phyloP scores from a whole-genome alignment of 2,888 invertebrate genomes.

The Callimorpha dominula region DNA sequence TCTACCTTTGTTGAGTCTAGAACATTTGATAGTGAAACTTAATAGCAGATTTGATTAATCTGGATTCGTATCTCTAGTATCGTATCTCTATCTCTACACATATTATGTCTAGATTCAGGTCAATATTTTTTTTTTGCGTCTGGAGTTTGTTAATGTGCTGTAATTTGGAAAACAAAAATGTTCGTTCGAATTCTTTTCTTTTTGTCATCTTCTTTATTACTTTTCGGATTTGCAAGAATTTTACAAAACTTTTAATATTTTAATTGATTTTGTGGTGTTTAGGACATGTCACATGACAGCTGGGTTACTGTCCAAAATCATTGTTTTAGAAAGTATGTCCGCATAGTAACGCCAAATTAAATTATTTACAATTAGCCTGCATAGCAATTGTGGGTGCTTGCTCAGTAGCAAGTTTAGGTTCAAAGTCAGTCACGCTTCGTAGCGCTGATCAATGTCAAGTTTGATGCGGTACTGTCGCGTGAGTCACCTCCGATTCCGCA shows the following conservation, averaged over 20 bases:
- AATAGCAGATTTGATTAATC: neutral
- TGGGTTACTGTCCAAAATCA: neutral
- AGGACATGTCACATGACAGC: too few relatives aligned
- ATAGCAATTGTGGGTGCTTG: constrained; percentile 3
- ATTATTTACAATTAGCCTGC: neutral
- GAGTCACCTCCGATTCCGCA: constrained; percentile 14
- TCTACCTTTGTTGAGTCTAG: neutral
- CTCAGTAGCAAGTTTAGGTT: constrained; percentile 38
- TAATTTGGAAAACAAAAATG: too few relatives aligned
- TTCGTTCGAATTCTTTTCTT: too few relatives aligned
- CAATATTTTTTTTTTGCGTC: too few relatives aligned
- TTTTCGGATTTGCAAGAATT: neutral
- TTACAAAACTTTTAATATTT: neutral
- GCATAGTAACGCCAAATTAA: neutral
- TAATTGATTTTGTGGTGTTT: too few relatives aligned
- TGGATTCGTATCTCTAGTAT: too few relatives aligned
- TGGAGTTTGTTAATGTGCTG: too few relatives aligned
- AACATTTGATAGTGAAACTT: too few relatives aligned
- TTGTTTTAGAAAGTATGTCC: neutral
- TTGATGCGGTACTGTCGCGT: constrained; percentile 13
- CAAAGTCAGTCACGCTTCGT: constrained; percentile 48
- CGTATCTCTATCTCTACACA: neutral
- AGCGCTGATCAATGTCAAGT: constrained; percentile 43
- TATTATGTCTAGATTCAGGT: neutral
- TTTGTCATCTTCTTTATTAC: too few relatives aligned